A percentile compares a stretch with the other conserved stretches of the same genome.
phyloP scores from a whole-genome alignment of 1,140 invertebrate genomes.

The Proales similis region DNA sequence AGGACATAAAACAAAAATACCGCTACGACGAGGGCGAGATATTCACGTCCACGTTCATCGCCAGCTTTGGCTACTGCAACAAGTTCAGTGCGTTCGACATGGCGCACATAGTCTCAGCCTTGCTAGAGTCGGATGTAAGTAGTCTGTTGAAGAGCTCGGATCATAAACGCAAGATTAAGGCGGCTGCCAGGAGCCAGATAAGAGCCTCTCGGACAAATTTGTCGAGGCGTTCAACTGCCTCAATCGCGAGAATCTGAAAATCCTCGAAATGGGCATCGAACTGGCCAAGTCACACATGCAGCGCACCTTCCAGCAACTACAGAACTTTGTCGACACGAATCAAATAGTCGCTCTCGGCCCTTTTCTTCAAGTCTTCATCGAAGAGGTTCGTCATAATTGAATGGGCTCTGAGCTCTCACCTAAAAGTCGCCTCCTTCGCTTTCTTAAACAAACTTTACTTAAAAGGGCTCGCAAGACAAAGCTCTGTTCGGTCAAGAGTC shows the following conservation, averaged over 20 bases:
- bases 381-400: slow-evolving; percentile 57
- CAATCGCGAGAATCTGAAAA: slow-evolving; percentile 53
- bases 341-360: slow-evolving; percentile 75
- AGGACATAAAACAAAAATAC: slow-evolving; percentile 67
- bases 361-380: slow-evolving; percentile 76
- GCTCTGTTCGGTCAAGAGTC: slow-evolving; percentile 66
- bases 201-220: slow-evolving; percentile 62
- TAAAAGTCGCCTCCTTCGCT: neutral
- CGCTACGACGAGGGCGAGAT: slow-evolving; percentile 59
- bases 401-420: neutral
- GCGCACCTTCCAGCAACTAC: slow-evolving; percentile 70
- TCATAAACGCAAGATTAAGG: slow-evolving; percentile 11
- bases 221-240: slow-evolving; percentile 68
- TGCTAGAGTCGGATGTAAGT: slow-evolving; percentile 68
- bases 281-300: slow-evolving; percentile 66
- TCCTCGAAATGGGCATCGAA: slow-evolving; percentile 64
- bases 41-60: slow-evolving; percentile 62
- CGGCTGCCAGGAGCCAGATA: slow-evolving; percentile 54
- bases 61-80: slow-evolving; percentile 72
- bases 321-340: slow-evolving; percentile 70
- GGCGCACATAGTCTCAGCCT: slow-evolving; percentile 69
- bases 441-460: slow-evolving; percentile 11
- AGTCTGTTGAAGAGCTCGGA: slow-evolving; percentile 11
- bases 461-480: slow-evolving; percentile 59
- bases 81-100: slow-evolving; percentile 73